Percentiles rank a stretch among this genome's conserved stretches.
Conservation (phyloP, 2,888 invertebrate genomes). For the Pandemis cinnamomeana region DNA sequence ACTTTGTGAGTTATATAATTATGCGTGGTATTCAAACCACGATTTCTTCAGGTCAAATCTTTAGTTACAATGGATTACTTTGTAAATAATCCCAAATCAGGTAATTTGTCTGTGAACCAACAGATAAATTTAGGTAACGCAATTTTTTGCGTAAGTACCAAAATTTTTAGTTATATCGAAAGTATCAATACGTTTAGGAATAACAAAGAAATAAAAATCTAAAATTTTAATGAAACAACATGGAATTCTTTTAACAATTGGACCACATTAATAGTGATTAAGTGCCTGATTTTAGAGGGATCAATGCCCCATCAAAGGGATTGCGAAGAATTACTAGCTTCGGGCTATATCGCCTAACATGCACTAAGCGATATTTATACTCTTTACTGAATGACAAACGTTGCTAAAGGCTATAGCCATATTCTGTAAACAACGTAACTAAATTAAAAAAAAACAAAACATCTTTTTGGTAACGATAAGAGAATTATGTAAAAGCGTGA, state of each 20-base stretch:
- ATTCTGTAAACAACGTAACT: background rate
- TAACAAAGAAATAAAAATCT: too few relatives aligned
- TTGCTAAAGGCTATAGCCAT: background rate
- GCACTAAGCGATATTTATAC: slow-evolving; percentile 13
- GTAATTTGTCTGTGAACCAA: too few relatives aligned
- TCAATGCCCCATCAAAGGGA: slow-evolving; percentile 73
- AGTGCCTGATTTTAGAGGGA: slow-evolving; percentile 62
- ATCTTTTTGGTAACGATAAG: background rate
- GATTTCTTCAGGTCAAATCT: too few relatives aligned
- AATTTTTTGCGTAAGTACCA: too few relatives aligned
- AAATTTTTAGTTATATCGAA: background rate
- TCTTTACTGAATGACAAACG: background rate
- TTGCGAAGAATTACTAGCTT: slow-evolving; percentile 67
- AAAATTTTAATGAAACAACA: background rate
- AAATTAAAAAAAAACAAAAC: background rate
- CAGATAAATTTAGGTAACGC: too few relatives aligned
- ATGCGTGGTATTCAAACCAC: too few relatives aligned
- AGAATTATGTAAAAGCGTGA: too few relatives aligned
- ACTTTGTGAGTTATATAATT: too few relatives aligned
- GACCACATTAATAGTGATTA: slow-evolving; percentile 54
- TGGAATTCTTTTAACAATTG: slow-evolving; percentile 41
- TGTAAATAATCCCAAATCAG: too few relatives aligned
- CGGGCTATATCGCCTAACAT: slow-evolving; percentile 45
- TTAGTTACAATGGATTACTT: too few relatives aligned
- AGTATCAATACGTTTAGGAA: background rate